Percentiles rank a stretch among this genome's conserved stretches.
Conservation (phyloP, 2,113 vertebrate species). For the Pseudopodoces humilis region DNA sequence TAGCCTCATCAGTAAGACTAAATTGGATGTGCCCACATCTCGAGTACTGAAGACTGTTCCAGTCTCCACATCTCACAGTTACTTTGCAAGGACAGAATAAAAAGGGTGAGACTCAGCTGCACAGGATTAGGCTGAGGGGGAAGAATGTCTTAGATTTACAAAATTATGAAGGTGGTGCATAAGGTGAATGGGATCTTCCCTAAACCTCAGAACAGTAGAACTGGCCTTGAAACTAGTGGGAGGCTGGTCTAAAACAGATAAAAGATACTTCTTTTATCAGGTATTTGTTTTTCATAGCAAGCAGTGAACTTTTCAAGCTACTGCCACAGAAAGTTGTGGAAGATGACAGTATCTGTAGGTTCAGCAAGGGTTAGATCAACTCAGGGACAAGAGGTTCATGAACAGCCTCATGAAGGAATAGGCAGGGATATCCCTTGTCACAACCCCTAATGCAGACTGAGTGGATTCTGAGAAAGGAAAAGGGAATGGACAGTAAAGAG, state of each 20-base stretch:
- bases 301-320: not conserved
- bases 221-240: not conserved
- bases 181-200: not conserved
- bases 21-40: not conserved
- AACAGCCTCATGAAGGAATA: not conserved
- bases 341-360: not conserved
- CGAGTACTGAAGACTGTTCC: not conserved
- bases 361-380: not conserved
- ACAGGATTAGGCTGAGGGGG: not conserved
- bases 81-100: not conserved
- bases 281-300: not conserved
- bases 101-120: not conserved
- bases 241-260: not conserved
- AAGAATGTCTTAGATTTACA: not conserved
- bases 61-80: not conserved
- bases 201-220: not conserved
- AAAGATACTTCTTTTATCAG: not conserved
- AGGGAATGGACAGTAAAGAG: not conserved
- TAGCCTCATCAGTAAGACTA: not conserved
- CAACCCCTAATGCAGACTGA: not conserved
- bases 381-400: not conserved
- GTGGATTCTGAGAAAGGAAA: not conserved
- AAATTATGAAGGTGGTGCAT: not conserved
- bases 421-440: not conserved
- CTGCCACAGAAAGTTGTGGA: not conserved